A percentile compares a stretch with the other conserved stretches of the same genome.
Evolutionary conservation across 1,140 invertebrate species (phyloP).

Genomic region (Brachionus asplanchnoidis): DNA sequence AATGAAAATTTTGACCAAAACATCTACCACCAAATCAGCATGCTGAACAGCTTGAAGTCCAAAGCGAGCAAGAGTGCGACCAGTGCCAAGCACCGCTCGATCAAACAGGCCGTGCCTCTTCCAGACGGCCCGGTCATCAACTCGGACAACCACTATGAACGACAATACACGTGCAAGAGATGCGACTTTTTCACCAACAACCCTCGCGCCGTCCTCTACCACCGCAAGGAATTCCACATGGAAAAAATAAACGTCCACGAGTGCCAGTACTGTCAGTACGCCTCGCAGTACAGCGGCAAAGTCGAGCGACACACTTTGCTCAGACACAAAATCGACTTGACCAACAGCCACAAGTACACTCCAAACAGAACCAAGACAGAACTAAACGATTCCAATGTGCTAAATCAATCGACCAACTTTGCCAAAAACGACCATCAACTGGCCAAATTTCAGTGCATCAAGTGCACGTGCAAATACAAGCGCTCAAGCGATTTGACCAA

Average conservation of each 20-base stretch:
- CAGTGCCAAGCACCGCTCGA: neutral
- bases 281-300: conserved; percentile 31
- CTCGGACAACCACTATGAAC: conserved; percentile 37
- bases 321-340: conserved; percentile 36
- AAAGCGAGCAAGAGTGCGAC: neutral
- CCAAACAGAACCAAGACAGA: neutral
- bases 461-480: conserved; percentile 38
- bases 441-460: conserved; percentile 20
- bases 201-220: conserved; percentile 2
- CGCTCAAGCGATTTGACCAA: conserved; percentile 40
- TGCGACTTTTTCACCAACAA: conserved; percentile 37
- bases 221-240: conserved; percentile 20
- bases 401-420: conserved; percentile 26
- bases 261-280: conserved; percentile 35
- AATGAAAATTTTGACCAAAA: neutral
- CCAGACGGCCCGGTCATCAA: neutral
- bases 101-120: neutral
- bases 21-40: neutral
- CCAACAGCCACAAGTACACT: conserved; percentile 5
- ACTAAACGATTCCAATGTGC: conserved; percentile 19
- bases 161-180: conserved; percentile 28
- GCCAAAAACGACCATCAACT: conserved; percentile 14
- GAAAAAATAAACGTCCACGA: conserved; percentile 39
- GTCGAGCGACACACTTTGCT: conserved; percentile 36
- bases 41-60: neutral